Evolutionary conservation across 2,113 vertebrate genomes (phyloP).

Genomic region (Semnornis frantzii): DNA sequence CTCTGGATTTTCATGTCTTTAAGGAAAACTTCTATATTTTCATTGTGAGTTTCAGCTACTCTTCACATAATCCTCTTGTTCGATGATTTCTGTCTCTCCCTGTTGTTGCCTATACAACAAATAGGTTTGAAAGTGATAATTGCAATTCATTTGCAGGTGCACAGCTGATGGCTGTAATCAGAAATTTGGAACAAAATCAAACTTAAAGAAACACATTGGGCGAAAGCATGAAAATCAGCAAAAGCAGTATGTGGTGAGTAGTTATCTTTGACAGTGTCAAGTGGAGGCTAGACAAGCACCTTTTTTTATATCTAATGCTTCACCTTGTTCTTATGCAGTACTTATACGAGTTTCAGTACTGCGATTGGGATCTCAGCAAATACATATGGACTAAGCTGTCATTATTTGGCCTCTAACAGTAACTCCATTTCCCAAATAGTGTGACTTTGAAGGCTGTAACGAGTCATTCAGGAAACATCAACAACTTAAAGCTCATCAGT

Average conservation of each 20-base stretch:
- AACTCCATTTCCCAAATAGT: slow-evolving; percentile 75
- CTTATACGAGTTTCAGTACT: background rate
- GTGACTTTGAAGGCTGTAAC: slow-evolving; percentile 81
- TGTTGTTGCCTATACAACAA: background rate
- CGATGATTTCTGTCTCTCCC: background rate
- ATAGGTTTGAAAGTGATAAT: background rate
- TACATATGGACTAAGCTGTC: background rate
- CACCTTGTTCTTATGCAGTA: background rate
- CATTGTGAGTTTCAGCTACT: background rate
- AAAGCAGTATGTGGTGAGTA: slow-evolving; percentile 80
- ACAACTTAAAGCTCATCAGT: slow-evolving; percentile 85
- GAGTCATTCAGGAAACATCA: slow-evolving; percentile 88
- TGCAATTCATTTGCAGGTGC: slow-evolving; percentile 79
- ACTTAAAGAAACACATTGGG: slow-evolving; percentile 86
- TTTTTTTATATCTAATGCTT: background rate
- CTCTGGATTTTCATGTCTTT: background rate
- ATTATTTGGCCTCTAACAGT: background rate
- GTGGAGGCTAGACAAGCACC: background rate
- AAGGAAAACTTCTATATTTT: background rate
- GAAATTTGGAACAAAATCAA: slow-evolving; percentile 81
- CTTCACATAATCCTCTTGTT: background rate
- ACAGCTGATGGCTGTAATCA: slow-evolving; percentile 76
- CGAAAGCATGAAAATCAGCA: slow-evolving; percentile 81
- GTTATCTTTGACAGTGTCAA: background rate
- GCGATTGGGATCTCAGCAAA: background rate